Evolutionary conservation across 2,113 vertebrate species (phyloP), one percentile per base, ranked within the genome.

Genomic region (Mesembrinibis cayennensis): DNA sequence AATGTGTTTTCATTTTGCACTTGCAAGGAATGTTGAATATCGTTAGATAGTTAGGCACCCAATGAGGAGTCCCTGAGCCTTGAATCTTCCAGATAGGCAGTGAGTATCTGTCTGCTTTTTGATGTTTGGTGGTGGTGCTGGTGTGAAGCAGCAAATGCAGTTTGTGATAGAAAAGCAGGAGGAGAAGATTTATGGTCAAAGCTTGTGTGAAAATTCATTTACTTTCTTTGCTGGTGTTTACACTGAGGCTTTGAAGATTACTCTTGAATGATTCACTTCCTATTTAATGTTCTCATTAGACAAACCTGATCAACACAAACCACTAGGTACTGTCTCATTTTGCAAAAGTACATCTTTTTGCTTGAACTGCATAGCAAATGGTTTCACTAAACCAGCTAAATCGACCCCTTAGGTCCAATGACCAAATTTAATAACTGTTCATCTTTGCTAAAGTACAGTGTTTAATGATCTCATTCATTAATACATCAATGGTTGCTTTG

Each of bases 401-500:
- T 88, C 3, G 61, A 96, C 94, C 90, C 87, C 84, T 85, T 94
- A 95, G 67, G 83, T 97, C 83, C 96, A 91, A 93, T 77, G 92
- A 77, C 90, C 89, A 93, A 91, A 93, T 96, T 91, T 95, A 97
- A 97, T 95, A 96, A 95, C 91, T 91, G 90, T 92, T 97, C 95
- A 55, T 96, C 94, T 96, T 90, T 89, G 79, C 87, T 94, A n/a
- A 97, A 95, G 93, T 76, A 93, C 84, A 89, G 53, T 62, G 79
- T 63, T 94, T 97, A 95, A 97, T 73, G 87, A 95, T 73, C 87
- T 96, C 89, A 91, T 96, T 97, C 95, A 92, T 96, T 97, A 97
- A 96, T 92, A 96, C 79, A 96, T 97, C 95, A 96, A 1, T 14
- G 65, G 42, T 77, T 95, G 83, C 92, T 97, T 89, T 95, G 96